Evolutionary conservation across 2,888 invertebrate genomes (phyloP), one percentile per base, ranked within the genome.

Genomic region (Hydrotaea cyrtoneurina): DNA sequence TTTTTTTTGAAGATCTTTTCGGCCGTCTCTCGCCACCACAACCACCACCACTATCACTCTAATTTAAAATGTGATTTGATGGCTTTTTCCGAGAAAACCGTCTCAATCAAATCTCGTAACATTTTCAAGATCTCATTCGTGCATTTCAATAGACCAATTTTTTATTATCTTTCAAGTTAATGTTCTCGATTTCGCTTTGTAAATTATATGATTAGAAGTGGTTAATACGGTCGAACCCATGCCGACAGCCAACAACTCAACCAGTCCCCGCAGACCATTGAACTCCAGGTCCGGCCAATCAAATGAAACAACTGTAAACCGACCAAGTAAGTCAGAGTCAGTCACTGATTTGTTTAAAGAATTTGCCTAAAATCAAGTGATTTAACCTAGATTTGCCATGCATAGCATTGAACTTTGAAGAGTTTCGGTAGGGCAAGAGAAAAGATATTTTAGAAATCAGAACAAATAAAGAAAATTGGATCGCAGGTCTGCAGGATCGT

Each of bases 11-110:
- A 43, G 43, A 43, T 43, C 43, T 43, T 43, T 43, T 43, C 43
- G 43, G 43, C 4, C 13, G 62, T 3, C 57, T 55, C 75, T 39
- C 31, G 77, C 50, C 26, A 31, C 31, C 31, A 31, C 7, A 2
- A 31, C 31, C 31, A 7, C 31, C 31, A 31, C 31, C 31, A 31
- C 7, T 7, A 8, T 39, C 8, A 72, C 66, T 53, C 57, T 46
- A 76, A 81, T 76, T 85, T 85, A 50, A 81, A 85, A 69, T 62
- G 59, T 31, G 26, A 39, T 71, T 80, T 85, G 69, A 85, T 85
- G 79, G 23, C 62, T 80, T 85, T 84, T 85, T 85, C 85, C 77
- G 46, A 82, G 85, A 85, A 85, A 82, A 43, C 78, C 80, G 75
- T 64, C 69, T 76, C 31, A 21, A 69, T 59, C 46, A 43, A 71